Evolutionary conservation across 1,140 invertebrate genomes (phyloP).

Genomic region (Diabrotica virgifera): DNA sequence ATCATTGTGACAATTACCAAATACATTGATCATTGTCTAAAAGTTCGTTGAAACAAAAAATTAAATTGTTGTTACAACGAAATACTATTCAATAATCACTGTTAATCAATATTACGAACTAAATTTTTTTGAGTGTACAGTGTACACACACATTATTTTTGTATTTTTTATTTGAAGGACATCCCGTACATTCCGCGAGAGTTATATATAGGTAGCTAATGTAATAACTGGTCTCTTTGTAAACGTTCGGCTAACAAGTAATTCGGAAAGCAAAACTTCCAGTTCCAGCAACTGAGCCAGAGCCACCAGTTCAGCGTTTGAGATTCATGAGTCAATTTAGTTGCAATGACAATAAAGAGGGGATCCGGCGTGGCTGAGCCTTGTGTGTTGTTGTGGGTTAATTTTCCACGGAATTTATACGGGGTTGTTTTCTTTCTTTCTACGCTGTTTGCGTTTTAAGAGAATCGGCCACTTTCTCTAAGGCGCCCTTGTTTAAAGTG

Average conservation of each 20-base stretch:
- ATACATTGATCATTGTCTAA: no score
- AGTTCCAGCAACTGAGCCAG: constrained; percentile 9
- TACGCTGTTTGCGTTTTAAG: background rate
- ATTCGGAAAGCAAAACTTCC: constrained; percentile 26
- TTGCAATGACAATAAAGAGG: constrained; percentile 41
- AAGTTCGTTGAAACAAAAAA: no score
- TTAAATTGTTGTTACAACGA: no score
- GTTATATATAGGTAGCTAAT: background rate
- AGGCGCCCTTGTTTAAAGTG: no score
- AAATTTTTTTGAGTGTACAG: no score
- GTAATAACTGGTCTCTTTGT: constrained; percentile 9
- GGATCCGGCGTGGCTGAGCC: constrained; percentile 14
- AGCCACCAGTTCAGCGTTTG: constrained; percentile 23
- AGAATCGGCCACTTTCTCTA: background rate
- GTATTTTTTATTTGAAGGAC: no score
- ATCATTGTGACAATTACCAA: no score
- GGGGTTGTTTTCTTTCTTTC: background rate
- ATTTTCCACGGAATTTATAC: constrained; percentile 32
- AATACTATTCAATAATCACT: no score
- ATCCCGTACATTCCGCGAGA: no score
- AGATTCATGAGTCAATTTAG: constrained; percentile 45
- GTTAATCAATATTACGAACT: no score
- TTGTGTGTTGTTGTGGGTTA: constrained; percentile 27
- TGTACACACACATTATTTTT: no score
- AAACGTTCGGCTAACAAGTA: constrained; percentile 16